Conservation (phyloP, 2,797 vertebrate genomes). For the Enteromius trimaculatus region DNA sequence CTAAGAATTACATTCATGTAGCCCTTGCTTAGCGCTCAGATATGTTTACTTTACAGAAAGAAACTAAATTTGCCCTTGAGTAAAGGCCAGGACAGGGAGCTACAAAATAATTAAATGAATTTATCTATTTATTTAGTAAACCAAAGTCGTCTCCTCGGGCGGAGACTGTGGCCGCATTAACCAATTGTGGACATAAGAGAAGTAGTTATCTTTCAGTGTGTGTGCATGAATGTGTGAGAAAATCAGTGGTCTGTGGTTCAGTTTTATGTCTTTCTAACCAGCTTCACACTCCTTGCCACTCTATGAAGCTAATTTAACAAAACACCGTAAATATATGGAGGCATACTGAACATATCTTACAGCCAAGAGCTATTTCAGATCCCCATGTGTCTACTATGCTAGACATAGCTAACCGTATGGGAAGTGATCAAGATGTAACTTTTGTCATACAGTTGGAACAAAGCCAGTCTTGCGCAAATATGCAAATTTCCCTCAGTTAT, state of each 20-base stretch:
- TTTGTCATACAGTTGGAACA: slow-evolving; percentile 22
- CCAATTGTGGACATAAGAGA: slow-evolving; percentile 58
- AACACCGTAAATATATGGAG: slow-evolving; percentile 6
- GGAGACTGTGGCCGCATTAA: slow-evolving; percentile 53
- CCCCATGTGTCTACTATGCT: neutral
- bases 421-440: slow-evolving; percentile 9
- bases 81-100: slow-evolving; percentile 32
- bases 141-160: slow-evolving; percentile 41
- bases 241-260: slow-evolving; percentile 52
- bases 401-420: slow-evolving; percentile 3
- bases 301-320: slow-evolving; percentile 22
- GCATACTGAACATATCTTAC: slow-evolving; percentile 9
- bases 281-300: slow-evolving; percentile 7
- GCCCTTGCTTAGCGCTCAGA: slow-evolving; percentile 37
- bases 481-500: neutral
- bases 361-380: slow-evolving; percentile 34
- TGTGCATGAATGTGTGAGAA: slow-evolving; percentile 42
- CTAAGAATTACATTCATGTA: slow-evolving; percentile 42
- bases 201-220: slow-evolving; percentile 62
- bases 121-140: slow-evolving; percentile 54
- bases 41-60: slow-evolving; percentile 45
- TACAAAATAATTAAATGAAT: slow-evolving; percentile 38
- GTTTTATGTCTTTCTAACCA: slow-evolving; percentile 41
- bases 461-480: neutral
- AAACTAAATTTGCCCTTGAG: slow-evolving; percentile 46